phyloP scores from a whole-genome alignment of 2,797 vertebrate genomes.

The Alca torda region DNA sequence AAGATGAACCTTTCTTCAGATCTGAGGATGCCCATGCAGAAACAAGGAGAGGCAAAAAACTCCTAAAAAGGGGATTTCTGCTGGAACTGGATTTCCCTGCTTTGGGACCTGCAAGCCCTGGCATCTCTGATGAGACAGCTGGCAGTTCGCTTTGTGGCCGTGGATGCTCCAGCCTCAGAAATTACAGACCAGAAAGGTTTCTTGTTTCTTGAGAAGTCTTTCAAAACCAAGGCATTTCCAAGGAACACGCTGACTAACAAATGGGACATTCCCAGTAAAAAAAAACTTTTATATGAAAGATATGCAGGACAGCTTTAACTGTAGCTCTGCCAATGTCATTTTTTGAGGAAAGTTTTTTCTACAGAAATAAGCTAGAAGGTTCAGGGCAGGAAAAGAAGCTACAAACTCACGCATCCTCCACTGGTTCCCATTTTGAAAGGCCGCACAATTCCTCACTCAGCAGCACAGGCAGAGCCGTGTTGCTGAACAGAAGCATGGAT shows the following conservation, averaged over 20 bases:
- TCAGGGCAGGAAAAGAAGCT: neutral
- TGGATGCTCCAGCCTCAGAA: neutral
- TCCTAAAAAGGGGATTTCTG: neutral
- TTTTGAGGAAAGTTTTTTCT: neutral
- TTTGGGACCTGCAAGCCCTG: neutral
- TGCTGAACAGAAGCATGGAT: neutral
- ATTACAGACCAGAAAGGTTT: neutral
- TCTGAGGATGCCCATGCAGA: neutral
- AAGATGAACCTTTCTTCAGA: neutral
- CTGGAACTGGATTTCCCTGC: neutral
- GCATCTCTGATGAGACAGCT: neutral
- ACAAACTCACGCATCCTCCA: neutral
- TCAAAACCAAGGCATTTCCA: neutral
- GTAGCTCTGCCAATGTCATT: neutral
- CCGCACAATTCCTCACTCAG: neutral
- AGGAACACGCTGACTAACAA: neutral
- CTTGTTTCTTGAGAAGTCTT: neutral
- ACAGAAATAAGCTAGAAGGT: neutral
- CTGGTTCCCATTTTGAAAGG: neutral
- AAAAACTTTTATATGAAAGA: neutral
- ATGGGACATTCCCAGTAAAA: neutral
- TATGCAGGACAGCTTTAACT: neutral
- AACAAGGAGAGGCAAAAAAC: neutral
- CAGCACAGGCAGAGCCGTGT: neutral
- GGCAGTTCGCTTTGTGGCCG: neutral